phyloP scores from a whole-genome alignment of 2,797 vertebrate species.

The Hyperoplus immaculatus region DNA sequence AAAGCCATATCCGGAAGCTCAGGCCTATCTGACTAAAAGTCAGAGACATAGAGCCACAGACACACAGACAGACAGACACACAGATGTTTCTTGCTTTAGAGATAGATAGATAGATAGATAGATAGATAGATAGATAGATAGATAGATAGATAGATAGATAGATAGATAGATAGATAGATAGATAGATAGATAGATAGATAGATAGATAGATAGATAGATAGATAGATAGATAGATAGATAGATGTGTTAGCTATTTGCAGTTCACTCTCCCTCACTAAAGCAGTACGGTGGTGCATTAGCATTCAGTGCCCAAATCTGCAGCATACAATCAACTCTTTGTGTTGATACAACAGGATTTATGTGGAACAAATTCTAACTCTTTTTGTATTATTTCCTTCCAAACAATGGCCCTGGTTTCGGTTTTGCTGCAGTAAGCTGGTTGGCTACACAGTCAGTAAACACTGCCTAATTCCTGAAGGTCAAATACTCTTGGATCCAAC shows the following conservation, averaged over 20 bases:
- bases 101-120: too few relatives aligned
- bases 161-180: too few relatives aligned
- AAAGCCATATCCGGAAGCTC: too few relatives aligned
- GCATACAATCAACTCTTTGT: slow-evolving; percentile 58
- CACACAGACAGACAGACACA: too few relatives aligned
- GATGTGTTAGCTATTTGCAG: slow-evolving; percentile 3
- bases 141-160: too few relatives aligned
- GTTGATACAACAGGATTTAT: slow-evolving; percentile 68
- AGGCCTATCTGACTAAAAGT: too few relatives aligned
- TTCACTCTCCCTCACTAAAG: neutral
- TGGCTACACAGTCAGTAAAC: slow-evolving; percentile 56
- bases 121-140: too few relatives aligned
- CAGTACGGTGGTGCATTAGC: slow-evolving; percentile 31
- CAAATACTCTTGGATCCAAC: slow-evolving; percentile 57
- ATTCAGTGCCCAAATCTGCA: slow-evolving; percentile 56
- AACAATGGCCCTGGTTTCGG: slow-evolving; percentile 62
- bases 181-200: too few relatives aligned
- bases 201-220: too few relatives aligned
- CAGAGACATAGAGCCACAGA: too few relatives aligned
- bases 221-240: too few relatives aligned
- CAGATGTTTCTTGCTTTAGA: too few relatives aligned
- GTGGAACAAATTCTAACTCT: slow-evolving; percentile 68
- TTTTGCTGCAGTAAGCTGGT: slow-evolving; percentile 70
- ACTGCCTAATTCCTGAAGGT: slow-evolving; percentile 71
- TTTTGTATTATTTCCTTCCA: slow-evolving; percentile 59